Percentiles rank a stretch among this genome's conserved stretches.
These are phyloP conservation scores for Henicopernis longicauda DNA, from an alignment of 2,113 vertebrate genomes.

Conservation along the genomic window DNA sequence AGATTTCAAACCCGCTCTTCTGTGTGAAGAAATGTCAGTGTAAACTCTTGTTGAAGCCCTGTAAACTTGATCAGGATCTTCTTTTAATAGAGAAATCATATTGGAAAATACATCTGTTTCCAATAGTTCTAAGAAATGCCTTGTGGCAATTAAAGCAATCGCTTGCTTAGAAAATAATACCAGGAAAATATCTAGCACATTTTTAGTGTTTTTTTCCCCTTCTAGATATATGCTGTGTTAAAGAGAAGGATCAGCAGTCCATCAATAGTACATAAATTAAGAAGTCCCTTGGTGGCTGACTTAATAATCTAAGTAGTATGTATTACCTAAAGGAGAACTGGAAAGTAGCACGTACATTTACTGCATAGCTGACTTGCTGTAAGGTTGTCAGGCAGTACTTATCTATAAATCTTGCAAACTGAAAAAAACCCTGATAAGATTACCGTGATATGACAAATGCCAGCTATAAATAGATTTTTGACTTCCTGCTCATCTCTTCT, in stretches of 20 bases:
- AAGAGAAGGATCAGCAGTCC: slow-evolving; percentile 1
- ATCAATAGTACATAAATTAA: background rate
- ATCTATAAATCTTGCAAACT: background rate
- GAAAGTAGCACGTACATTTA: background rate
- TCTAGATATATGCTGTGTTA: background rate
- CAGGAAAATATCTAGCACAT: background rate
- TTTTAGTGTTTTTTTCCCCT: background rate
- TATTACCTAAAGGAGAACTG: background rate
- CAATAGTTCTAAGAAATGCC: background rate
- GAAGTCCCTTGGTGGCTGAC: background rate
- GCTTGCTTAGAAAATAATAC: background rate
- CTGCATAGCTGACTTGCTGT: background rate
- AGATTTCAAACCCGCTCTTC: background rate
- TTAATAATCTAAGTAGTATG: background rate
- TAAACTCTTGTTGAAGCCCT: background rate
- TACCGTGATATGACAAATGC: background rate
- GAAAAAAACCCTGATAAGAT: slow-evolving; percentile 3
- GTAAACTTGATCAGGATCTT: background rate
- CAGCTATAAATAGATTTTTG: slow-evolving; percentile 25
- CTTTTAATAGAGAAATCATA: background rate
- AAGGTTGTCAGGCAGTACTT: background rate
- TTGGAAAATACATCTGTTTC: background rate
- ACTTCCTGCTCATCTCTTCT: slow-evolving; percentile 6
- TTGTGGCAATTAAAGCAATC: background rate
- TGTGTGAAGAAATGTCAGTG: background rate